A percentile compares a stretch with the other conserved stretches of the same genome.
Conservation (phyloP, 1,140 invertebrate genomes). For the Amphibalanus amphitrite region DNA sequence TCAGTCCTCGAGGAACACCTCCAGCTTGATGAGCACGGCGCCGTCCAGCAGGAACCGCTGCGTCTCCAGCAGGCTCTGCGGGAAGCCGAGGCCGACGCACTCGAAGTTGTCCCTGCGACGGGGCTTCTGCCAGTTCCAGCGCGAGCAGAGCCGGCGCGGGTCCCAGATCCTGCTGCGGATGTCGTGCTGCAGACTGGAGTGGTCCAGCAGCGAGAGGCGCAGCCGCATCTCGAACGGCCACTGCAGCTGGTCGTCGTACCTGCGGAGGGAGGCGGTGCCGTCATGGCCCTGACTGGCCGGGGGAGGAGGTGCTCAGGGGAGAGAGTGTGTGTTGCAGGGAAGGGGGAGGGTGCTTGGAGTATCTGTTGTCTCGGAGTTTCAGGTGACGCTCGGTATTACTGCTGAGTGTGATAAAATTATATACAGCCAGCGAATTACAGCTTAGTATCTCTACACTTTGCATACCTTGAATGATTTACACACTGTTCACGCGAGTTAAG, state of each 20-base stretch:
- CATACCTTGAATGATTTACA: too few relatives aligned
- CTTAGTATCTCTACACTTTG: too few relatives aligned
- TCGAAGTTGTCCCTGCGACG: conserved; percentile 28
- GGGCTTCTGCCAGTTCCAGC: conserved; percentile 30
- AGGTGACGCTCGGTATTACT: too few relatives aligned
- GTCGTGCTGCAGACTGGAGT: conserved; percentile 24
- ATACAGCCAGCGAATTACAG: too few relatives aligned
- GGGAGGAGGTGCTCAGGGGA: too few relatives aligned
- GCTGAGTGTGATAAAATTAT: too few relatives aligned
- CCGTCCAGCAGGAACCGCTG: conserved; percentile 27
- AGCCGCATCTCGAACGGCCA: conserved; percentile 32
- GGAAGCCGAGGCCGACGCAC: conserved; percentile 31
- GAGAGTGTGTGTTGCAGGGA: too few relatives aligned
- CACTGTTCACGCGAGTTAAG: too few relatives aligned
- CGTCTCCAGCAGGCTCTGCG: conserved; percentile 24
- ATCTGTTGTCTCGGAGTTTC: too few relatives aligned
- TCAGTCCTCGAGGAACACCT: conserved; percentile 26
- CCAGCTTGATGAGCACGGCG: conserved; percentile 28
- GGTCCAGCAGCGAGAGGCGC: conserved; percentile 27
- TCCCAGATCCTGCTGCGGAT: conserved; percentile 31
- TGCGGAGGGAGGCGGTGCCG: neutral
- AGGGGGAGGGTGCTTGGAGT: too few relatives aligned
- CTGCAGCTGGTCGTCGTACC: conserved; percentile 21
- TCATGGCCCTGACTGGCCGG: too few relatives aligned
- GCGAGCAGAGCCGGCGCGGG: conserved; percentile 28